These are phyloP conservation scores for Avahi laniger DNA, from an alignment of 2,797 vertebrate species.

Conservation along the genomic window DNA sequence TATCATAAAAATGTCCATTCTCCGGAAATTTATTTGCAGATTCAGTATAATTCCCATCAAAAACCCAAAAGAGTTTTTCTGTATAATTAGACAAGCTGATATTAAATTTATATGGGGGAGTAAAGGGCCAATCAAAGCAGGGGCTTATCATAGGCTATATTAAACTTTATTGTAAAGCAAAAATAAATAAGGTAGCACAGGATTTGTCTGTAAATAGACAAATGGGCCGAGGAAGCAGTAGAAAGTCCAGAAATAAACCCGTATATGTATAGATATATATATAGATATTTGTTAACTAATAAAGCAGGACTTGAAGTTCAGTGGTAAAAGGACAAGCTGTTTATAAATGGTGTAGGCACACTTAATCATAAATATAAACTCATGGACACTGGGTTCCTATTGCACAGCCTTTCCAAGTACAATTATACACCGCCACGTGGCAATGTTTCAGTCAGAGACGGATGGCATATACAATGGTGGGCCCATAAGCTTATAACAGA, in stretches of 20 bases:
- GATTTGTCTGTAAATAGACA: not conserved
- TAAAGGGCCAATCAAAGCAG: not conserved
- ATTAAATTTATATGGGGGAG: not conserved
- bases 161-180: not conserved
- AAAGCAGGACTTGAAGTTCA: not conserved
- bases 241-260: not conserved
- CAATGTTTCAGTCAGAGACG: not conserved
- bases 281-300: not conserved
- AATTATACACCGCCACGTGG: not conserved
- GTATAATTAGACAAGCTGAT: not conserved
- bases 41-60: not conserved
- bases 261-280: not conserved
- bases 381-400: not conserved
- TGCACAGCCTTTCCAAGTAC: not conserved
- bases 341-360: not conserved
- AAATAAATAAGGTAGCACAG: not conserved
- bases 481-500: not conserved
- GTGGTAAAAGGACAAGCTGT: not conserved
- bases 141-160: not conserved
- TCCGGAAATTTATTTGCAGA: not conserved
- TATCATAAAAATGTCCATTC: not conserved
- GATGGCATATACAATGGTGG: no score
- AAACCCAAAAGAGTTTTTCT: not conserved
- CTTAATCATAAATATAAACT: constrained; percentile 12
- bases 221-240: not conserved